Base-by-base conservation (phyloP, 2,888 invertebrate species). In the Melipona bicolor region DNA sequence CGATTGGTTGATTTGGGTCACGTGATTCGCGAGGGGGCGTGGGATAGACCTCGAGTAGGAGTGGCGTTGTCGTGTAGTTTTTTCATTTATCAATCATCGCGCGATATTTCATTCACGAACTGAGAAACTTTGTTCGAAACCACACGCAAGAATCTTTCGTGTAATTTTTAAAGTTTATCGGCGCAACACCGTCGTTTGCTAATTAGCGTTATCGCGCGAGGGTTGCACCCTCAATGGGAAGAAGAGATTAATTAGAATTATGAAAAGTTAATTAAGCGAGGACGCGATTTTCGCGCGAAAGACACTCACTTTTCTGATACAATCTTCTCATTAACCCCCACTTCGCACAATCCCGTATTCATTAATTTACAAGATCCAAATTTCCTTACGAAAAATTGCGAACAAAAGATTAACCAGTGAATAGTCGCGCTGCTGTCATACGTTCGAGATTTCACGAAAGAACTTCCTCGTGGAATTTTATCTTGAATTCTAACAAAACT, bases 241-340 rank as follows among this genome's bases (percentile, higher is more conserved):
- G 49, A 49, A 61, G 21, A 21, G 49, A 49, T 49, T 72, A 61
- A 72, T 72, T 59, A 71, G n/a, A 59, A 59, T 59, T 27, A 49
- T 15, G 27, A 49, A 61, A 49, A 61, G 27, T 49, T 72, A 49
- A 61, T 72, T 49, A 72, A 61, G 1, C 49, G 24, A 27, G 27
- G 71, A 61, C 49, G 49, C 61, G 72, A 32, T 21, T 61, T 27
- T 43, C 43, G 43, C 43, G 43, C 49, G 15, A 4, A 21, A 49
- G 27, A 21, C 54, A n/a, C n/a, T 54, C 54, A 32, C 52, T 36
- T 54, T 54, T 43, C 32, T 32, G 54, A 15, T 13, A 65, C 74
- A 13, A 61, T 52, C 24, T 65, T 65, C 65, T 54, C 74, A 19
- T 65, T 74, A 74, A 4, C 65, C 43, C 24, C 2, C 43, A 54